Base-by-base conservation (phyloP, 2,113 vertebrate genomes). In the Solenodon paradoxus region DNA sequence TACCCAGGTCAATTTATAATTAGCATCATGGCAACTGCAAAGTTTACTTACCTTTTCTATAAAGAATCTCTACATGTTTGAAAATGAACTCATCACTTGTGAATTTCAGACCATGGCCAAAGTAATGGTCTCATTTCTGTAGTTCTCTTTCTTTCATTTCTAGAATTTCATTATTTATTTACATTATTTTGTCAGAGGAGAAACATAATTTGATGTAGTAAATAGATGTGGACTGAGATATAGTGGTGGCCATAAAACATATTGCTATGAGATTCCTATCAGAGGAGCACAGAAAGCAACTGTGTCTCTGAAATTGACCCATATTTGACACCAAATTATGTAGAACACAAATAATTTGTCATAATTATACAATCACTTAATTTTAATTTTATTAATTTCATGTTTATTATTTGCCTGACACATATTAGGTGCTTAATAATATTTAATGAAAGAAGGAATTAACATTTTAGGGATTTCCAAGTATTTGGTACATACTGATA, bases 381-480 rank as follows among this genome's bases (percentile, higher is more conserved):
- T 88, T 81, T 88, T 89, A 81, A 74, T 88, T 92, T n/a, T n/a
- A n/a, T n/a, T n/a, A n/a, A n/a, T n/a, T 96, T 63, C 74, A 82
- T 78, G 16, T 88, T 88, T 92, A 59, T 53, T 90, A 74, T 90
- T 38, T 92, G 47, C 4, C 17, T 79, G 10, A 3, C 20, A 93
- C 40, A 75, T 38, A 82, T 42, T 71, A 95, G 66, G 19, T 85
- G 9, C 16, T 93, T 78, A 95, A 53, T 55, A 84, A 84, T 40
- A 12, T 28, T 94, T 93, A 89, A 61, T 68, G 42, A 85, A 64
- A 90, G 35, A 90, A 94, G 24, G 8, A 88, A 95, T 89, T 49
- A 95, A 78, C 26, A 79, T 57, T 63, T 94, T n/a, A 78, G n/a
- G 51, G 20, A 68, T 83, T 74, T 55, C 80, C 93, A 63, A 78